Evolutionary conservation across 1,140 invertebrate species (phyloP).

Genomic region (Cotesia chilonis): DNA sequence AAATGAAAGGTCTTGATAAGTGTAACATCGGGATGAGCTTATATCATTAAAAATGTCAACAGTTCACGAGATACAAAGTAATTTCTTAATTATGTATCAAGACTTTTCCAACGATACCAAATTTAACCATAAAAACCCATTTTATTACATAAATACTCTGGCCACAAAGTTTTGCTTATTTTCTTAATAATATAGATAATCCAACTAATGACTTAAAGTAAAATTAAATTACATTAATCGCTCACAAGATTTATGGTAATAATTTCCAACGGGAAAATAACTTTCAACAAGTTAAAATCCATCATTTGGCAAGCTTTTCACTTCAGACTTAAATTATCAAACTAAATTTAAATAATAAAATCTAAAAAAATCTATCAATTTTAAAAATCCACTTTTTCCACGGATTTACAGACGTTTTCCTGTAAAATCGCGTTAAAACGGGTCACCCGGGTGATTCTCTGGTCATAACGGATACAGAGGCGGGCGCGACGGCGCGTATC

Average conservation of each 20-base stretch:
- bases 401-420: background rate
- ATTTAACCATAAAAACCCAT: no score
- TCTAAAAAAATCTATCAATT: background rate
- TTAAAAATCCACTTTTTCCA: background rate
- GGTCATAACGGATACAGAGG: constrained; percentile 21
- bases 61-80: no score
- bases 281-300: constrained; percentile 1
- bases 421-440: constrained; percentile 27
- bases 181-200: no score
- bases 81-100: no score
- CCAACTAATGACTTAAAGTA: background rate
- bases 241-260: background rate
- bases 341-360: background rate
- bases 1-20: no score
- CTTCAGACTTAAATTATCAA: background rate
- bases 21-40: no score
- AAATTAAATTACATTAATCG: background rate
- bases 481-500: constrained; percentile 18
- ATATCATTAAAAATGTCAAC: no score
- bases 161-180: no score
- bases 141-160: no score
- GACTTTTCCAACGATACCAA: no score
- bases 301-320: no score
- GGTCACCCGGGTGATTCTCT: constrained; percentile 21
- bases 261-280: background rate